Evolutionary conservation across 2,888 invertebrate genomes (phyloP), one percentile per base, ranked within the genome.

Genomic region (Bombyx huttoni): DNA sequence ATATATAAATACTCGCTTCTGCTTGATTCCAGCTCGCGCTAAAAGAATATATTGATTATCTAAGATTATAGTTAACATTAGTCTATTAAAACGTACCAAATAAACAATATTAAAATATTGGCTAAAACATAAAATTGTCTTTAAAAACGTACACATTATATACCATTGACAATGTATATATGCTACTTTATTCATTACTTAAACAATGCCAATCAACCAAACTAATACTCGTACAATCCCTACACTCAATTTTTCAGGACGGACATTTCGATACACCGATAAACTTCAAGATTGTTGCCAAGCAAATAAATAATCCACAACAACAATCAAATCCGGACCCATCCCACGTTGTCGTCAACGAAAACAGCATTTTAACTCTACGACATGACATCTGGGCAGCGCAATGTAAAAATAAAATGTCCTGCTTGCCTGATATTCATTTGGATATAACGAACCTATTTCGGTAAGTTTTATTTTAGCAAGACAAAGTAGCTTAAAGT

Each of bases 191-290:
- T 24, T 24, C 5, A 24, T 24, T 24, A 24, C 24, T 24, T 2
- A 24, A 24, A 24, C 24, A 24, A 3, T 24, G 24, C 24, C 24
- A 24, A 24, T 24, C 24, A 24, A 24, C 5, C 24, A 24, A 24
- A 24, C 5, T 2, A 24, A 24, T 24, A 5, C 24, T 3, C n/a
- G n/a, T n/a, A n/a, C n/a, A 24, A 24, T 24, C 24, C 5, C 24
- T 3, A 24, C 24, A 24, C 24, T 24, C 24, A 40, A 40, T 40
- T 7, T 52, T 54, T 9, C 47, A 71, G 73, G 33, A 54, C 0
- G 70, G 66, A 1, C 62, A 69, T 48, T 75, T 72, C 52, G 63
- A 66, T 0, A 55, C 58, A 10, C 53, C 58, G 1, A 67, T 81
- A 14, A 35, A 52, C 6, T 73, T 67, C 50, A 52, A 54, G 9